Conservation (phyloP, 1,140 invertebrate genomes). For the Listronotus bonariensis region DNA sequence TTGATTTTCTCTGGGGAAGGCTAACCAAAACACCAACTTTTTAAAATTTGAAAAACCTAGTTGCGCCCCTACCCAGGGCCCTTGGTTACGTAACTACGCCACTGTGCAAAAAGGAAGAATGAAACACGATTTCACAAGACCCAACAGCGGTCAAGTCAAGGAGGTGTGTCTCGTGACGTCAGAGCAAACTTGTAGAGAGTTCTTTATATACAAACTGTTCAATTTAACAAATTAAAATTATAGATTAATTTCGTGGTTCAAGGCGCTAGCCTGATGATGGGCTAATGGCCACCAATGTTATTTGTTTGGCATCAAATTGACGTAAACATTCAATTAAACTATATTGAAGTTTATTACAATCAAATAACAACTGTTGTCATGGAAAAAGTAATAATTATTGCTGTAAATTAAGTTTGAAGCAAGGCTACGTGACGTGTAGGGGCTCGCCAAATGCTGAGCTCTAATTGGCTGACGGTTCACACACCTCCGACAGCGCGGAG, state of each 20-base stretch:
- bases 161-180: slow-evolving; percentile 4
- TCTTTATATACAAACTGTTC: too few species aligned
- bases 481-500: slow-evolving; percentile 4
- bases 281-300: background rate
- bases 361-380: slow-evolving; percentile 8
- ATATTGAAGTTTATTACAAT: slow-evolving; percentile 1
- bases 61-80: too few species aligned
- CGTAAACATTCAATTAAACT: slow-evolving; percentile 5
- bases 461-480: background rate
- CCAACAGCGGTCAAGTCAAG: slow-evolving; percentile 5
- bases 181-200: background rate
- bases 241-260: too few species aligned
- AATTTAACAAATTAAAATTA: too few species aligned
- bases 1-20: too few species aligned
- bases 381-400: background rate
- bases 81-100: too few species aligned
- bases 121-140: background rate
- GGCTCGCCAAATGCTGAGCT: background rate
- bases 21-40: too few species aligned
- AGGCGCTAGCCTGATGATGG: too few species aligned
- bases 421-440: slow-evolving; percentile 9
- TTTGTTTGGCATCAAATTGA: background rate
- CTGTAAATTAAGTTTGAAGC: too few species aligned
- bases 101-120: too few species aligned
- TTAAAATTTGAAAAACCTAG: too few species aligned